Evolutionary conservation across 2,113 vertebrate genomes (phyloP).

Genomic region (Lagopus leucura): DNA sequence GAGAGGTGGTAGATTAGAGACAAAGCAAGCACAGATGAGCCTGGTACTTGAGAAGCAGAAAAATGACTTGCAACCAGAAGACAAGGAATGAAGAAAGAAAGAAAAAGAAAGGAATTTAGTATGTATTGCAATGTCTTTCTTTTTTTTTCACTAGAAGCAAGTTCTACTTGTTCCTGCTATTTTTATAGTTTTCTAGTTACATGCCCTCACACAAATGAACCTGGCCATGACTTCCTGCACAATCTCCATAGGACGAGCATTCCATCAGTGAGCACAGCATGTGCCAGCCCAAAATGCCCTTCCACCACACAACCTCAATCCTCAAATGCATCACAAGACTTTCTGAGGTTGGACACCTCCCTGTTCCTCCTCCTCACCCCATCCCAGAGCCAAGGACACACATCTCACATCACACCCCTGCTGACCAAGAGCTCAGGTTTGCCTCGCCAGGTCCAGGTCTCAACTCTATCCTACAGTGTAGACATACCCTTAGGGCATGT

Average conservation of each 20-base stretch:
- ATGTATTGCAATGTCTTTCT: not conserved
- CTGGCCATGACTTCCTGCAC: fast-evolving
- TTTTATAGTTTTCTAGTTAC: not conserved
- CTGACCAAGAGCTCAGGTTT: not conserved
- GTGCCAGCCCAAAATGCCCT: not conserved
- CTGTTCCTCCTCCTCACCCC: not conserved
- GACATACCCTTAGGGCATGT: slow-evolving; percentile 29
- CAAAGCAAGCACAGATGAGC: not conserved
- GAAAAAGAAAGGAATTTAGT: not conserved
- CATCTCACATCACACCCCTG: fast-evolving
- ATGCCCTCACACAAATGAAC: fast-evolving
- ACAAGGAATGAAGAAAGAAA: not conserved
- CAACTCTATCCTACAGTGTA: slow-evolving; percentile 26
- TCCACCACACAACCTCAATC: not conserved
- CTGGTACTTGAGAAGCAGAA: not conserved
- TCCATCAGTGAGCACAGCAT: not conserved
- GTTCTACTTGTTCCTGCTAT: not conserved
- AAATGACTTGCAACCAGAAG: not conserved
- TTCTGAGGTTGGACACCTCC: not conserved
- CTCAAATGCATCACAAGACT: not conserved
- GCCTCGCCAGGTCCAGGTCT: slow-evolving; percentile 26
- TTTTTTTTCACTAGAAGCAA: not conserved
- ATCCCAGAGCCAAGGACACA: not conserved
- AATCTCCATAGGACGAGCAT: not conserved
- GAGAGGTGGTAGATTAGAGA: not conserved